These are phyloP conservation scores for Leptestheria dahalacensis DNA, from an alignment of 1,140 invertebrate species.

Conservation along the genomic window DNA sequence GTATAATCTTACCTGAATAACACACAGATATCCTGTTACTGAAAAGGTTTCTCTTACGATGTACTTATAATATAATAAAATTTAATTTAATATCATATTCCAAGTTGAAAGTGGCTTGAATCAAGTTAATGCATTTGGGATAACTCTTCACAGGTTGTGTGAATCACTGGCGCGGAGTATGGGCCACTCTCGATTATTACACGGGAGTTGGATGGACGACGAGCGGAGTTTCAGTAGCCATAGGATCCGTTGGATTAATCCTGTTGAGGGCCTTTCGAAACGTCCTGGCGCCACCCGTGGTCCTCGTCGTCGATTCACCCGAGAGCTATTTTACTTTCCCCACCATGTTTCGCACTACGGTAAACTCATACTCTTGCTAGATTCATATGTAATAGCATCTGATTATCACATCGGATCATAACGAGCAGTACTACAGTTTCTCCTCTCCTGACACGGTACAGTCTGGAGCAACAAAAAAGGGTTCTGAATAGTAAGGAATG, in stretches of 20 bases:
- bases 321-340: slow-evolving; percentile 63
- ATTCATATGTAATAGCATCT: neutral
- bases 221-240: slow-evolving; percentile 37
- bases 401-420: too few species aligned
- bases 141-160: slow-evolving; percentile 37
- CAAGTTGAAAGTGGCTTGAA: too few species aligned
- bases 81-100: too few species aligned
- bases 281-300: slow-evolving; percentile 62
- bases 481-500: too few species aligned
- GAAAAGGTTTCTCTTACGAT: too few species aligned
- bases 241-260: slow-evolving; percentile 45
- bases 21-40: too few species aligned
- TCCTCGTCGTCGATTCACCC: slow-evolving; percentile 51
- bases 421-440: too few species aligned
- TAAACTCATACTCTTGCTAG: slow-evolving; percentile 26
- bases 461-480: too few species aligned
- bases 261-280: slow-evolving; percentile 52
- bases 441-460: too few species aligned
- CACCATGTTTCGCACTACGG: slow-evolving; percentile 58
- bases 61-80: too few species aligned
- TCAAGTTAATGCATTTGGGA: slow-evolving; percentile 26
- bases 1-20: too few species aligned
- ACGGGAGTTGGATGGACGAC: slow-evolving; percentile 41
- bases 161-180: slow-evolving; percentile 67
- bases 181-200: slow-evolving; percentile 53